Conservation (phyloP, 2,797 vertebrate species). For the Bovichtus diacanthus region DNA sequence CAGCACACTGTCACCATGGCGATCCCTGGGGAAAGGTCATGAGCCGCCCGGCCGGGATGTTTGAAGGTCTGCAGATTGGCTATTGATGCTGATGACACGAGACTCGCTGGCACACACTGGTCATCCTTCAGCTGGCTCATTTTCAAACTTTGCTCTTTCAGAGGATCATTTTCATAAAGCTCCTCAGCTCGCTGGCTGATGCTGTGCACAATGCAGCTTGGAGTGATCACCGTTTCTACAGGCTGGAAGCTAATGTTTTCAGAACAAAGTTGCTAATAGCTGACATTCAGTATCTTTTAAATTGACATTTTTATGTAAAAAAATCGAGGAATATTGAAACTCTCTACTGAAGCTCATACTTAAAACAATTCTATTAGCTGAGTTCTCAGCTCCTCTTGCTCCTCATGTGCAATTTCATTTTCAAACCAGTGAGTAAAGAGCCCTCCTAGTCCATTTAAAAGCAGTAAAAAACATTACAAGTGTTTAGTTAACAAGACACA, state of each 20-base stretch:
- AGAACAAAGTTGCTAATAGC: not conserved
- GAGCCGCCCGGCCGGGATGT: conserved; percentile 72
- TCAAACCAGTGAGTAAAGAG: conserved; percentile 41
- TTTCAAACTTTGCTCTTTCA: conserved; percentile 49
- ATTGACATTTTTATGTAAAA: conserved; percentile 5
- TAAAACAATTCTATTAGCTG: conserved; percentile 43
- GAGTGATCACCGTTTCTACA: not conserved
- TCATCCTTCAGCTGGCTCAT: conserved; percentile 42
- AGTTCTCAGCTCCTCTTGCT: conserved; percentile 25
- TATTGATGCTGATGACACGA: conserved; percentile 66
- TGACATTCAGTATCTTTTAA: conserved; percentile 6
- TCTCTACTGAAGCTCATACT: conserved; percentile 10
- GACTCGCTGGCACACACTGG: conserved; percentile 41
- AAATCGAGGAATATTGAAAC: conserved; percentile 12
- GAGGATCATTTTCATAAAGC: conserved; percentile 6
- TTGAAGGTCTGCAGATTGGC: conserved; percentile 74
- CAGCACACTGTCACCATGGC: conserved; percentile 79
- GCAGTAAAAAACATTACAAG: conserved; percentile 44
- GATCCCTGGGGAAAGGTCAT: conserved; percentile 80
- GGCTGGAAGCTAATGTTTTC: not conserved
- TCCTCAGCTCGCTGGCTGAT: not conserved
- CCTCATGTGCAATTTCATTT: conserved; percentile 37
- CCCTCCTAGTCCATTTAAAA: conserved; percentile 48
- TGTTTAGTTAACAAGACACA: conserved; percentile 50
- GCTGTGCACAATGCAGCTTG: not conserved